These are phyloP conservation scores for Himalopsyche anomala DNA, from an alignment of 2,888 invertebrate species.

Conservation along the genomic window DNA sequence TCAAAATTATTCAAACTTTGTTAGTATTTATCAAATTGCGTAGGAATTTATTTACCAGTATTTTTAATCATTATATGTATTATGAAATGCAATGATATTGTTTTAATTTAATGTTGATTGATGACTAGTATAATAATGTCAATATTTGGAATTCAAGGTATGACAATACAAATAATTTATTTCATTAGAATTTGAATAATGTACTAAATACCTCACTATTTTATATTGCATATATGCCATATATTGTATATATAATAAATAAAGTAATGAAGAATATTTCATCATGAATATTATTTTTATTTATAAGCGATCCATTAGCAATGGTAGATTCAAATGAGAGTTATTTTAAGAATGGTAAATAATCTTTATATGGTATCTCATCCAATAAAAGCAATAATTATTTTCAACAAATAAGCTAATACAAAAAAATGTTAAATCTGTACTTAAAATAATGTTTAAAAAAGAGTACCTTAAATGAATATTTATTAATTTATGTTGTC, in stretches of 20 bases:
- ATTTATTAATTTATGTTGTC: too few relatives aligned
- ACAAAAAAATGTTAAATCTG: too few relatives aligned
- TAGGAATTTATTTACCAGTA: not conserved
- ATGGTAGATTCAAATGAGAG: not conserved
- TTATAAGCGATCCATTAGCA: conserved; percentile 17
- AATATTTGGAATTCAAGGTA: conserved; percentile 5
- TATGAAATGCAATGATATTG: not conserved
- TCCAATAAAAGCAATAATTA: too few relatives aligned
- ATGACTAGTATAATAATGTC: not conserved
- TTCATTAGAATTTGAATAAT: conserved; percentile 9
- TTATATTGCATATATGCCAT: conserved; percentile 1
- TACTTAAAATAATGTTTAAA: too few relatives aligned
- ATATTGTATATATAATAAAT: conserved; percentile 3
- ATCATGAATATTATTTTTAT: conserved; percentile 2
- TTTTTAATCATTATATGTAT: conserved; percentile 2
- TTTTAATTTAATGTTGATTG: not conserved
- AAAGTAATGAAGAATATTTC: conserved; percentile 37
- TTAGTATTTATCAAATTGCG: not conserved
- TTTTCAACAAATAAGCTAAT: too few relatives aligned
- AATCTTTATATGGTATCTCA: too few relatives aligned
- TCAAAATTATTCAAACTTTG: not conserved
- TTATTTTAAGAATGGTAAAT: too few relatives aligned
- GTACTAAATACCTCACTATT: conserved; percentile 27
- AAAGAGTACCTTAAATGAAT: too few relatives aligned
- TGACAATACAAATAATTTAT: not conserved